Evolutionary conservation across 2,888 invertebrate species (phyloP), one percentile per base, ranked within the genome.

Genomic region (Ryuthela nishihirai): DNA sequence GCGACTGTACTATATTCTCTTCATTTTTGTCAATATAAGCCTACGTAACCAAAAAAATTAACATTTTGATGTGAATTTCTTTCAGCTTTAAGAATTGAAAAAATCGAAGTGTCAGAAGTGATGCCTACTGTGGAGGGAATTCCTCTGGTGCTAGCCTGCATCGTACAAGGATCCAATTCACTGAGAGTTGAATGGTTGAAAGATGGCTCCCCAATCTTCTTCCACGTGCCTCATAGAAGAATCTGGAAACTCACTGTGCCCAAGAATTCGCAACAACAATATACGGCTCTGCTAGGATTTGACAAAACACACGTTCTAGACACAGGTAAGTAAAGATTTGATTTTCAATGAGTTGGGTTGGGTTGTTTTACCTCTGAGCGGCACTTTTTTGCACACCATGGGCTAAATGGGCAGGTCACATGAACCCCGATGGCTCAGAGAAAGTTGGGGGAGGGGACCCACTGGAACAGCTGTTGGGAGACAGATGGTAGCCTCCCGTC

Each of bases 141-240:
- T 7, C 53, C 59, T 7, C 41, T 68, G 25, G 60, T 61, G n/a
- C 39, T 67, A 17, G 64, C 64, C 3, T 68, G 68, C 26, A 62
- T 64, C 25, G 61, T 66, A 12, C 47, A 53, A 35, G 68, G 68
- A 2, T 65, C 67, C 5, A 54, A 50, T n/a, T 26, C 41, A n/a
- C 40, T 67, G 47, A 26, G 54, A 35, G 62, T 67, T 10, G 32
- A 48, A 5, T 68, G 67, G 67, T 64, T 61, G 25, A 66, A 65
- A 25, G 67, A 67, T 29, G 63, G 56, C 1, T 40, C 32, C 32
- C 53, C 46, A 10, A 34, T 64, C 3, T 53, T 58, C 10, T 47
- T 54, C 2, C 44, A 55, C 15, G 40, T 52, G 5, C 36, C 47
- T 0, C 46, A 62, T 6, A 25, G 55, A 6, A 55, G 55, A 23